These are phyloP conservation scores for Loripinus fragilis DNA, from an alignment of 2,888 invertebrate genomes.

Conservation along the genomic window DNA sequence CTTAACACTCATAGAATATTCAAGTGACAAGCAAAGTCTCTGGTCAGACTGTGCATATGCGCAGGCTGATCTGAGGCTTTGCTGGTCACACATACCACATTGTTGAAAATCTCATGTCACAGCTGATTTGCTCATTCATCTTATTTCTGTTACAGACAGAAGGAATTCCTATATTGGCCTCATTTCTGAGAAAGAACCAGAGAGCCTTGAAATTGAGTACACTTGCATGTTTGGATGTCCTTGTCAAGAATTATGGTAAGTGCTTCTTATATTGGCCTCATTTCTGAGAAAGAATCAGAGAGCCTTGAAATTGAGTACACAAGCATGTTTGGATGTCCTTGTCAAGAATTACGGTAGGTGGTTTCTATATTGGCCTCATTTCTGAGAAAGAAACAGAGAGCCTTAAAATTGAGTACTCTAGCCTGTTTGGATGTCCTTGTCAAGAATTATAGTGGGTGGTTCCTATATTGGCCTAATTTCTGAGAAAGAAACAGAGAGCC, in stretches of 20 bases:
- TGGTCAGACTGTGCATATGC: too few species aligned
- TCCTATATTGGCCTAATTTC: constrained; percentile 95
- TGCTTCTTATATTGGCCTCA: constrained; percentile 92
- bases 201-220: constrained; percentile 96
- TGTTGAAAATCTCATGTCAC: too few species aligned
- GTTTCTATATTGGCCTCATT: constrained; percentile 95
- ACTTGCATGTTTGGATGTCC: constrained; percentile 93
- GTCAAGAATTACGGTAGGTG: constrained; percentile 92
- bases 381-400: constrained; percentile 97
- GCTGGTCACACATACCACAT: too few species aligned
- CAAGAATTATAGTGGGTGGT: constrained; percentile 89
- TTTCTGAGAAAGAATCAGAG: constrained; percentile 98
- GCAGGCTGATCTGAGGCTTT: too few species aligned
- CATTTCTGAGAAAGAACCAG: constrained; percentile 98
- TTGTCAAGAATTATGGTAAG: constrained; percentile 93
- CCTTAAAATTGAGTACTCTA: constrained; percentile 95
- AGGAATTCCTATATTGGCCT: constrained; percentile 95
- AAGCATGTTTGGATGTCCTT: constrained; percentile 94
- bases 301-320: constrained; percentile 94
- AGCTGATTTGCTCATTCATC: too few species aligned
- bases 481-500: constrained; percentile 98
- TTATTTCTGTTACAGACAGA: constrained; percentile 88
- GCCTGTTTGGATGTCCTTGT: constrained; percentile 95
- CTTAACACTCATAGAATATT: too few species aligned
- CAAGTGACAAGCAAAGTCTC: too few species aligned